Evolutionary conservation across 2,113 vertebrate species (phyloP), one percentile per base, ranked within the genome.

Genomic region (Melanerpes formicivorus): DNA sequence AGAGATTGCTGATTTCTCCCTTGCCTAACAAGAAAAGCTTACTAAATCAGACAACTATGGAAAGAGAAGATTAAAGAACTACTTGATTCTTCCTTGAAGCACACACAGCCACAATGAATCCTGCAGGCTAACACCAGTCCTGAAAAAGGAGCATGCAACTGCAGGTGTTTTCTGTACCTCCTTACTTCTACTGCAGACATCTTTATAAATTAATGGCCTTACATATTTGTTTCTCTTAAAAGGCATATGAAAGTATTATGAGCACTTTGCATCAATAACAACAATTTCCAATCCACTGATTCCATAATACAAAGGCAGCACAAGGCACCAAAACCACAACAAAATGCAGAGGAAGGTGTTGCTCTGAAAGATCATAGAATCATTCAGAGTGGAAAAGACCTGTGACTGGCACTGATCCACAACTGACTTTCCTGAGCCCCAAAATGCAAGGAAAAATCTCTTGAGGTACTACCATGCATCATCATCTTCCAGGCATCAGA

Each of bases 401-500:
- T 44, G 14, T 15, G 88, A 83, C 46, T 9, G 5, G 11, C 58
- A 40, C n/a, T 78, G 69, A 86, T 72, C 21, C 12, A 37, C 37
- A 80, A 1, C 3, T 30, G 34, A 56, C 11, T 15, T 52, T 23
- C 8, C 59, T 2, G 6, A 90, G 56, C 64, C 3, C 26, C 54
- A 25, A 80, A 88, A 78, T 0, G 4, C 50, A 26, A 74, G 32
- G 25, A n/a, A 70, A 80, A 70, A 66, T 77, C 4, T 22, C 9
- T 4, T 4, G 2, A 67, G 46, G 13, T 18, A 48, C 54, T 21
- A 58, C 8, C 26, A 42, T 2, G 0, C 14, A 64, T 5, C 1
- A 60, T 11, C 42, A 44, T 46, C 29, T 54, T 30, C 21, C 65
- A 74, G 32, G 29, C 7, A 62, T 23, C 10, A 74, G 3, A 74